phyloP scores from a whole-genome alignment of 1,140 invertebrate species.

The Musca vetustissima region DNA sequence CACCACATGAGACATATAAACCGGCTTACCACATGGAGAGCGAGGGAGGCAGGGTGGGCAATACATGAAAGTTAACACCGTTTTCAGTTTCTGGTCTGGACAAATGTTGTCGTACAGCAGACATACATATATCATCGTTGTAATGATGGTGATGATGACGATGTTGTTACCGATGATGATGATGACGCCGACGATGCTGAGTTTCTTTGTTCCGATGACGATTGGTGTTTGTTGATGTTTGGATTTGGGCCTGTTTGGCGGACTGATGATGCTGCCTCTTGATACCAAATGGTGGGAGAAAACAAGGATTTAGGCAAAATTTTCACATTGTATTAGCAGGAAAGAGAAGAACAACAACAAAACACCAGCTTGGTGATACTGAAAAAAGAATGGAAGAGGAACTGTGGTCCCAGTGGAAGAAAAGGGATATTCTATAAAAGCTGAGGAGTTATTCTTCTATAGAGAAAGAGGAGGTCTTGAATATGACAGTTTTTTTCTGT shows the following conservation, averaged over 20 bases:
- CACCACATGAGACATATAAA: background rate
- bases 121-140: background rate
- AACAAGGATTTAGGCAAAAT: slow-evolving; percentile 21
- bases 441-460: no score
- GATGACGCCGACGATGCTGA: background rate
- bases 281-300: slow-evolving; percentile 9
- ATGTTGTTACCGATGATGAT: background rate
- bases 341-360: background rate
- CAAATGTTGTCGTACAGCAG: background rate
- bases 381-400: background rate
- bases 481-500: no score
- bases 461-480: no score
- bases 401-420: no score
- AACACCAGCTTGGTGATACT: no score
- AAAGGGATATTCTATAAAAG: background rate
- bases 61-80: slow-evolving; percentile 9
- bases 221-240: background rate
- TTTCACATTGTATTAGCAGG: slow-evolving; percentile 8
- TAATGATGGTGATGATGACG: background rate
- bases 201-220: background rate
- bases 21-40: background rate
- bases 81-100: background rate
- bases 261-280: no score
- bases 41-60: background rate
- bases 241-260: background rate